Evolutionary conservation across 1,140 invertebrate species (phyloP).

Genomic region (Drosophila ercepeae): DNA sequence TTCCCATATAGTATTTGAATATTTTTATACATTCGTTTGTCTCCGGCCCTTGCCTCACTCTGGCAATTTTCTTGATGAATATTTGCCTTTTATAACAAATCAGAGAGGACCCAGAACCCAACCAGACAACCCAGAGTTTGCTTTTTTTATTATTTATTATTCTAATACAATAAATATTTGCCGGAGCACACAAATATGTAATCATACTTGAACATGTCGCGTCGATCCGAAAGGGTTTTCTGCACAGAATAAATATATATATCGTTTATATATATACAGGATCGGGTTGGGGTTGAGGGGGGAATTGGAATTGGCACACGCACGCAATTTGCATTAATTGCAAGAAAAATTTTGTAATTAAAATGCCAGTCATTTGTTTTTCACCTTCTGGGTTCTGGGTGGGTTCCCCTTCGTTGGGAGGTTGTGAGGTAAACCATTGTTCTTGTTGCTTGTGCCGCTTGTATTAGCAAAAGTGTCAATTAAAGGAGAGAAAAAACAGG

Average conservation of each 20-base stretch:
- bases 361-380: slow-evolving; percentile 74
- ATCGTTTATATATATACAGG: background rate
- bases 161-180: slow-evolving; percentile 81
- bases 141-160: slow-evolving; percentile 38
- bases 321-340: slow-evolving; percentile 83
- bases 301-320: slow-evolving; percentile 77
- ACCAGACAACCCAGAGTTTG: slow-evolving; percentile 44
- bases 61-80: slow-evolving; percentile 73
- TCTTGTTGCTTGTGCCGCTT: slow-evolving; percentile 2
- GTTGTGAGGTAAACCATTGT: slow-evolving; percentile 24
- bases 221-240: slow-evolving; percentile 54
- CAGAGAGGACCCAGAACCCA: slow-evolving; percentile 49
- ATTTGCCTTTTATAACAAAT: slow-evolving; percentile 78
- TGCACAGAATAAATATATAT: background rate
- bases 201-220: slow-evolving; percentile 69
- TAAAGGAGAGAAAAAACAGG: slow-evolving; percentile 30
- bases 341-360: slow-evolving; percentile 83
- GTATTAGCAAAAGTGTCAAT: slow-evolving; percentile 79
- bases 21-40: slow-evolving; percentile 47
- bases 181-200: slow-evolving; percentile 71
- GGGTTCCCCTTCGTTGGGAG: background rate
- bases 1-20: no score
- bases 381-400: no score
- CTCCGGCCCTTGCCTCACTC: slow-evolving; percentile 16
- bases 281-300: slow-evolving; percentile 54